Conservation (phyloP, 37 sponge, comb jelly and placozoan species). For the Beroe ovata region DNA sequence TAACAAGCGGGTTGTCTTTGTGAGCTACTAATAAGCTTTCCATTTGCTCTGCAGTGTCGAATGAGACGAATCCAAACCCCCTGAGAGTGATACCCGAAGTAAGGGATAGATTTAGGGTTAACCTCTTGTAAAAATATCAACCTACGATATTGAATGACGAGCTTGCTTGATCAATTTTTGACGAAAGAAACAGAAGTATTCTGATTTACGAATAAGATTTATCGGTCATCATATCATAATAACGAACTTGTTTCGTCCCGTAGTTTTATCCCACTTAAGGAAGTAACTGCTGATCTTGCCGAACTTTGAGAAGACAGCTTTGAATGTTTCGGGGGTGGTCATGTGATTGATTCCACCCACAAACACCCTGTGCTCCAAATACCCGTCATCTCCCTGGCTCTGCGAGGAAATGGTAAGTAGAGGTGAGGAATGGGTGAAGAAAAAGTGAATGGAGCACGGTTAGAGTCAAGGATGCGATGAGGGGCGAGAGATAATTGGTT, state of each 20-base stretch:
- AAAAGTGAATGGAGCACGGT: too few species aligned
- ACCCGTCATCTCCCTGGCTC: constrained; percentile 43
- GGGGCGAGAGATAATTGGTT: too few species aligned
- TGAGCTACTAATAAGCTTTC: constrained; percentile 23
- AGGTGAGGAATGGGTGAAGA: too few species aligned
- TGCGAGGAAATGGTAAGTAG: neutral
- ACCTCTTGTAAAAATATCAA: too few species aligned
- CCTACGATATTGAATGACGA: too few species aligned
- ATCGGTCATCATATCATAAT: too few species aligned
- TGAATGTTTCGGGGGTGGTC: constrained; percentile 65
- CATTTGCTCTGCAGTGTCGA: constrained; percentile 59
- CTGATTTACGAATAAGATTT: too few species aligned
- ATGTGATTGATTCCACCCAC: constrained; percentile 54
- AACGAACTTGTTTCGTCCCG: constrained; percentile 52
- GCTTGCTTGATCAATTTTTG: too few species aligned
- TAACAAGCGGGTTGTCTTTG: constrained; percentile 13
- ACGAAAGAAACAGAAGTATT: too few species aligned
- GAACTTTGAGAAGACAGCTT: constrained; percentile 47
- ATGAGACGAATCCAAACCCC: constrained; percentile 56
- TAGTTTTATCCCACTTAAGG: constrained; percentile 52
- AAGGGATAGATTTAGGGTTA: too few species aligned
- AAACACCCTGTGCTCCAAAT: constrained; percentile 58
- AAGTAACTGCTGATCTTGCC: constrained; percentile 66
- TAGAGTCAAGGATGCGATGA: too few species aligned
- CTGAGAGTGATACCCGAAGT: too few species aligned